Conservation (phyloP, 92 coral and sea anemone genomes). For the Epizoanthus scotinus region DNA sequence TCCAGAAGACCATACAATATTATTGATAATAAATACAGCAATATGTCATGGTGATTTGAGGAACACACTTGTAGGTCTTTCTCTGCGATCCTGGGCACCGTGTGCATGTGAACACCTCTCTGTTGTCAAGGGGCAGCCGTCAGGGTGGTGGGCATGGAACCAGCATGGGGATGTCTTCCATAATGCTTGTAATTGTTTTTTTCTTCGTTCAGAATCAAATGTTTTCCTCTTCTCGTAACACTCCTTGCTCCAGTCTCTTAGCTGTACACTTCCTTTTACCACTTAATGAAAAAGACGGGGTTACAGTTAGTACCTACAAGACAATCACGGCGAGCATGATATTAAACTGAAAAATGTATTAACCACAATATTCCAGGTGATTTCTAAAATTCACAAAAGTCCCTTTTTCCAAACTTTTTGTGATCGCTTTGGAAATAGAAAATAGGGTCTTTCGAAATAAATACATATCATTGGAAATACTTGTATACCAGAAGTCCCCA, state of each 20-base stretch:
- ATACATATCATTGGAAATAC: too few relatives aligned
- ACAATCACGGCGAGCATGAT: not conserved
- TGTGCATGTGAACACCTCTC: constrained; percentile 86
- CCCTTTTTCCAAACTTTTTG: too few relatives aligned
- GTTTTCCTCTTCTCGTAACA: constrained; percentile 56
- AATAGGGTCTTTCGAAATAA: too few relatives aligned
- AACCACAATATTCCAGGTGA: too few relatives aligned
- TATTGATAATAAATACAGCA: too few relatives aligned
- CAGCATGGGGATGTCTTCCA: constrained; percentile 89
- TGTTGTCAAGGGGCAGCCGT: constrained; percentile 76
- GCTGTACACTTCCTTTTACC: constrained; percentile 72
- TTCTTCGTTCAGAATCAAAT: constrained; percentile 57
- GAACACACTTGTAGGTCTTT: constrained; percentile 62
- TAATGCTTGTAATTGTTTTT: constrained; percentile 61
- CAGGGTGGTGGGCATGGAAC: constrained; percentile 85
- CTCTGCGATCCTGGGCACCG: constrained; percentile 60
- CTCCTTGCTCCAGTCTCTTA: constrained; percentile 89
- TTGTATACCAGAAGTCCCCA: too few relatives aligned
- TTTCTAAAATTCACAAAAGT: too few relatives aligned
- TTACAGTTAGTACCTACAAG: not conserved
- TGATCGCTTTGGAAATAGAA: too few relatives aligned
- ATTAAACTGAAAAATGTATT: too few relatives aligned
- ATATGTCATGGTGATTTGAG: constrained; percentile 51
- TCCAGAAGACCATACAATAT: too few relatives aligned
- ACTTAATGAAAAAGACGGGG: constrained; percentile 42